phyloP scores from a whole-genome alignment of 2,797 vertebrate species.

The Miichthys miiuy region DNA sequence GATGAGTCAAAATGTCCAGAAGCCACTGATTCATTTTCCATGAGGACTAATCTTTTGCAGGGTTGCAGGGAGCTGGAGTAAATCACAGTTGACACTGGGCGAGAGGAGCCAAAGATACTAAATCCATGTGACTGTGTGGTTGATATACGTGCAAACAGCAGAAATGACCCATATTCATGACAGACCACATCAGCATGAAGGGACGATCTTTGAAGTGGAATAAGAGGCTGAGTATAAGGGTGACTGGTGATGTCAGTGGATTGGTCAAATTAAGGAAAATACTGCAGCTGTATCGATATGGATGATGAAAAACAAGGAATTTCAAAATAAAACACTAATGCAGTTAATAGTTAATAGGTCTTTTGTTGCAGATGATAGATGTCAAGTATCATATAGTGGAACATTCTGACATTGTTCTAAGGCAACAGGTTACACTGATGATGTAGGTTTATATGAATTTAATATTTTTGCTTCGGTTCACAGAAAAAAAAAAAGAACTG shows the following conservation, averaged over 20 bases:
- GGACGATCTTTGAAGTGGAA: constrained; percentile 9
- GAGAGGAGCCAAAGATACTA: not conserved
- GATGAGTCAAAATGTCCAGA: not conserved
- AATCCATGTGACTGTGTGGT: not conserved
- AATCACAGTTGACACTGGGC: no score
- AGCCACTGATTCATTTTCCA: not conserved
- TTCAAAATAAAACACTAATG: not conserved
- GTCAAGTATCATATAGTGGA: not conserved
- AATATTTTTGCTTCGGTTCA: not conserved
- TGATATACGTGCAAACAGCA: constrained; percentile 3
- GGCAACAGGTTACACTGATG: constrained; percentile 6
- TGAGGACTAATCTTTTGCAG: no score
- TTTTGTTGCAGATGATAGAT: not conserved
- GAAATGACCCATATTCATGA: not conserved
- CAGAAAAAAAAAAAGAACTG: not conserved
- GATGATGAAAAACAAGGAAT: not conserved
- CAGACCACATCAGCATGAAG: not conserved
- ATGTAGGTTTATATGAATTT: not conserved
- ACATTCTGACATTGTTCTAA: not conserved
- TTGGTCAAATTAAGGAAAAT: not conserved
- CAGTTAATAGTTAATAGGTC: not conserved
- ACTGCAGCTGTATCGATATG: not conserved
- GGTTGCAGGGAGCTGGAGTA: no score
- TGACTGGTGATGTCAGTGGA: not conserved
- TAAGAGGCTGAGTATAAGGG: constrained; percentile 6